These are phyloP conservation scores for Trachymyrmex septentrionalis DNA, from an alignment of 1,140 invertebrate genomes.

Conservation along the genomic window DNA sequence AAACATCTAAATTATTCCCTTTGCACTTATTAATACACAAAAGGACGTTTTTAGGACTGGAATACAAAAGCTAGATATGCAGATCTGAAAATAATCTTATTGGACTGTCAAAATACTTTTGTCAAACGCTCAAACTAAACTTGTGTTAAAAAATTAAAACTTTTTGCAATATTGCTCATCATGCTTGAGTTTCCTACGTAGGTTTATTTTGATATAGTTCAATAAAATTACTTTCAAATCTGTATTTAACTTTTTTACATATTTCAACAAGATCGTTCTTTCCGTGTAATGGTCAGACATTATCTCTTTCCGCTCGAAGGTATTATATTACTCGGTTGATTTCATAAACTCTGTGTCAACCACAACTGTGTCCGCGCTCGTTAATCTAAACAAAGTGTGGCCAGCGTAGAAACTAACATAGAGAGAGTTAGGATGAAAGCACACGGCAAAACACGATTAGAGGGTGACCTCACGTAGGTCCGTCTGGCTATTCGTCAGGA, in stretches of 20 bases:
- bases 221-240: too few species aligned
- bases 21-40: neutral
- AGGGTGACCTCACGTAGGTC: conserved; percentile 37
- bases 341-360: conserved; percentile 15
- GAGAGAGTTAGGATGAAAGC: neutral
- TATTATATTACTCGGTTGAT: conserved; percentile 19
- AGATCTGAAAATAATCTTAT: too few species aligned
- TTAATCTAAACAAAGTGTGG: conserved; percentile 35
- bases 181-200: too few species aligned
- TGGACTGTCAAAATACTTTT: too few species aligned
- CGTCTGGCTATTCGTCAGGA: conserved; percentile 31
- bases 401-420: neutral
- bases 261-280: too few species aligned
- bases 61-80: too few species aligned
- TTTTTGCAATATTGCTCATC: too few species aligned
- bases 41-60: too few species aligned
- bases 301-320: neutral
- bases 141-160: too few species aligned
- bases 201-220: too few species aligned
- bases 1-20: neutral
- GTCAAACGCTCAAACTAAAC: too few species aligned
- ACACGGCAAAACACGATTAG: conserved; percentile 31
- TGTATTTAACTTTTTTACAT: too few species aligned
- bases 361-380: neutral
- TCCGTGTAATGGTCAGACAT: neutral